Evolutionary conservation across 2,113 vertebrate species (phyloP).

Genomic region (Argyrosomus japonicus): DNA sequence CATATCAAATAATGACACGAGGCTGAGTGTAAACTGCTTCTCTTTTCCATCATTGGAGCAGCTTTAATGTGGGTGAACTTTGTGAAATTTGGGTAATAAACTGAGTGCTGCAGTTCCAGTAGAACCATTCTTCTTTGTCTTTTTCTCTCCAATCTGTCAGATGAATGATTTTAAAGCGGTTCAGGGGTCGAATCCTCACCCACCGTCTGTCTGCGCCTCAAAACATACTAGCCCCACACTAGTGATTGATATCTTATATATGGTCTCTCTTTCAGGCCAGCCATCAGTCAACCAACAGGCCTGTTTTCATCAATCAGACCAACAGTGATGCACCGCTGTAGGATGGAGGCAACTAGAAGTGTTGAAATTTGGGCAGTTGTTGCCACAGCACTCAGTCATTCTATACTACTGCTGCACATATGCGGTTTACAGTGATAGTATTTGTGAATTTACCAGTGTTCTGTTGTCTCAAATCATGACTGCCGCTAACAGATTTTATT

Average conservation of each 20-base stretch:
- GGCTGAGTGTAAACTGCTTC: not conserved
- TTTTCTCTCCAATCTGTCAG: conserved; percentile 13
- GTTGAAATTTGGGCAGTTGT: not conserved
- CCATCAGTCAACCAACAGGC: conserved; percentile 52
- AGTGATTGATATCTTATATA: conserved; percentile 59
- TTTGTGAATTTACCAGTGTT: too few species aligned
- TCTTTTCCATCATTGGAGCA: conserved; percentile 16
- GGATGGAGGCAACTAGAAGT: not conserved
- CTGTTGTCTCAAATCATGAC: too few species aligned
- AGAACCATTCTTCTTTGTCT: not conserved
- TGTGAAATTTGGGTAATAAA: conserved; percentile 1
- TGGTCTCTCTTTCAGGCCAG: conserved; percentile 20
- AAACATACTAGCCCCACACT: conserved; percentile 35
- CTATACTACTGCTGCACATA: not conserved
- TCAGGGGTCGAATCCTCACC: conserved; percentile 49
- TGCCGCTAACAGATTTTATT: too few species aligned
- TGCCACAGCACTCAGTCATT: not conserved
- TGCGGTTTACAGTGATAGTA: not conserved
- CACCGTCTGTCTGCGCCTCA: conserved; percentile 36
- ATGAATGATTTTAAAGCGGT: conserved; percentile 50
- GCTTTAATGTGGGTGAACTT: conserved; percentile 1
- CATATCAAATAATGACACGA: conserved; percentile 5
- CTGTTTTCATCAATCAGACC: conserved; percentile 47
- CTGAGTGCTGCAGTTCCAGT: not conserved
- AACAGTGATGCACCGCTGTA: conserved; percentile 20